phyloP scores from a whole-genome alignment of 1,140 invertebrate species.

The Meloidogyne hapla region DNA sequence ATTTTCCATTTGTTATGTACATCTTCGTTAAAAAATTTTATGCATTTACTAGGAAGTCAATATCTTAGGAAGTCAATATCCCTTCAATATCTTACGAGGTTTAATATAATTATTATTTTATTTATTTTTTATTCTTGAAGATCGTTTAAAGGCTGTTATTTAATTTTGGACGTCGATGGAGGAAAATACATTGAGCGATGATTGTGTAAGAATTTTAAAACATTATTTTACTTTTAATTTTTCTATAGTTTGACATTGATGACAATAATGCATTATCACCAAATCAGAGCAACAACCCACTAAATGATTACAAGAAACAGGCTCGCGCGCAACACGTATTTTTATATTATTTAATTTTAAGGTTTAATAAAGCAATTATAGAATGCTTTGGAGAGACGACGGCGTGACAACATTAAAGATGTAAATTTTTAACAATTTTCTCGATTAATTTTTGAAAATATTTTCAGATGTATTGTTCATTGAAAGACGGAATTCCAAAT shows the following conservation, averaged over 20 bases:
- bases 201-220: neutral
- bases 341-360: neutral
- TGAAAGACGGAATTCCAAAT: slow-evolving; percentile 45
- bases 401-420: slow-evolving; percentile 56
- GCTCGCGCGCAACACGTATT: slow-evolving; percentile 34
- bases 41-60: no score
- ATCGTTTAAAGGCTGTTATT: no score
- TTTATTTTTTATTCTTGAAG: no score
- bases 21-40: no score
- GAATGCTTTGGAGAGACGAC: slow-evolving; percentile 51
- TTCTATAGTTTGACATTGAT: neutral
- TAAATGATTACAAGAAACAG: slow-evolving; percentile 38
- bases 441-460: slow-evolving; percentile 17
- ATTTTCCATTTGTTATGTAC: no score
- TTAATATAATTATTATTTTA: no score
- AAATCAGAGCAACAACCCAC: neutral
- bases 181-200: neutral
- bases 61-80: no score
- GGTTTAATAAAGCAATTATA: neutral
- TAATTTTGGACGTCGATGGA: no score
- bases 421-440: slow-evolving; percentile 39
- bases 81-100: no score
- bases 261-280: neutral
- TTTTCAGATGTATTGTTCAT: slow-evolving; percentile 31
- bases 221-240: neutral